Base-by-base conservation (phyloP, 2,113 vertebrate genomes). In the Lontra canadensis region DNA sequence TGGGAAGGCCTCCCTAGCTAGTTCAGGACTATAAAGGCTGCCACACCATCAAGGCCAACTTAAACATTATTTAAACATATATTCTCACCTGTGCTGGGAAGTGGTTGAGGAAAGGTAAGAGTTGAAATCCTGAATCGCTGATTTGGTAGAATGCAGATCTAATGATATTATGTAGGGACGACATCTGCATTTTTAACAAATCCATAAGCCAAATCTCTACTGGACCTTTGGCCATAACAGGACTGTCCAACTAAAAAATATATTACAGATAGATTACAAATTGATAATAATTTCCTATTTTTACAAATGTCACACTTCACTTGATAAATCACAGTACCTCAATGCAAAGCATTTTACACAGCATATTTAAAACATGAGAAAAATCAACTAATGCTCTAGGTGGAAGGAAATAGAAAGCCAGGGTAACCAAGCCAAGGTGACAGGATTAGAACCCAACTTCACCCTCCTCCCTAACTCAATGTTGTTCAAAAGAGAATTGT, bases 31-130 rank as follows among this genome's bases (percentile, higher is more conserved):
- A 31, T 15, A 26, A n/a, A 10, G 20, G 26, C 10, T 39, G 47
- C 55, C 39, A 17, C 12, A 21, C 4, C 7, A 3, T 3, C 39
- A 69, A 42, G 74, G 34, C 21, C 34, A 4, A n/a, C 29, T 42
- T n/a, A n/a, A n/a, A n/a, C 71, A 17, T 47, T 39, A n/a, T 52
- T 81, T 34, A 55, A 92, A 61, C 4, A 26, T 36, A 0, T 29
- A 7, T 61, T 93, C 98, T 97, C 47, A 99, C 99, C 99, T 99
- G 99, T 49, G 99, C 99, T 96, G 99, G 99, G 92, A 99, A 99
- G 0, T 98, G 98, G 90, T 98, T 95, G 67, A 99, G 99, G 96
- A 99, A 99, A 89, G 74, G 93, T n/a, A 99, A 95, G 57, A 99
- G 97, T 10, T 99, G 98, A 94, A 99, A 99, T 44, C 98, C 99